Evolutionary conservation across 2,113 vertebrate genomes (phyloP).

Genomic region (Phoxinus phoxinus): DNA sequence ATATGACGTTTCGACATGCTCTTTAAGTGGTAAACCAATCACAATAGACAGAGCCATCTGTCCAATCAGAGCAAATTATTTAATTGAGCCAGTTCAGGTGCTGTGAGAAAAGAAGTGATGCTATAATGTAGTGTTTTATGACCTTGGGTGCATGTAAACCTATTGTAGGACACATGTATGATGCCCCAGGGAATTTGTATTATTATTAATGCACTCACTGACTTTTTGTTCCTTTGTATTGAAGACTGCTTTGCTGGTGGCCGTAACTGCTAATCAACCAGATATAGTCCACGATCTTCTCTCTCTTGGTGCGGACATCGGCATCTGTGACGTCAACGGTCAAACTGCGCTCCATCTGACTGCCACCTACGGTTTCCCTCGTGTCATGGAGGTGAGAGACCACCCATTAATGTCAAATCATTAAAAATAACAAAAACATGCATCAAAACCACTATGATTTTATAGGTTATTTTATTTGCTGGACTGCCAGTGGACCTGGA

Average conservation of each 20-base stretch:
- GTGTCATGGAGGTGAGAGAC: slow-evolving; percentile 79
- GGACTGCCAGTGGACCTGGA: slow-evolving; percentile 78
- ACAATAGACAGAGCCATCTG: too few relatives aligned
- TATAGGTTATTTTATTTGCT: slow-evolving; percentile 78
- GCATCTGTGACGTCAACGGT: slow-evolving; percentile 84
- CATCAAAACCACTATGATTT: slow-evolving; percentile 22
- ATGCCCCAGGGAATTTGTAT: neutral
- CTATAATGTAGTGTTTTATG: too few relatives aligned
- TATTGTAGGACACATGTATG: neutral
- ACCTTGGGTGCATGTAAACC: neutral
- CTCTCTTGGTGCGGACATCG: slow-evolving; percentile 81
- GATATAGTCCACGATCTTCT: slow-evolving; percentile 86
- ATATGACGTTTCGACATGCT: too few relatives aligned
- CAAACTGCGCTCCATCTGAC: slow-evolving; percentile 86
- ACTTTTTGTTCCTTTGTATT: slow-evolving; percentile 1
- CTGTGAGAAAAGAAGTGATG: too few relatives aligned
- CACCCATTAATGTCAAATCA: neutral
- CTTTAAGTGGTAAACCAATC: too few relatives aligned
- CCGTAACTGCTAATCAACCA: slow-evolving; percentile 86
- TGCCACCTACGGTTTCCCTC: slow-evolving; percentile 82
- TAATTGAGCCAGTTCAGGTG: too few relatives aligned
- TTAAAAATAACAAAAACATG: neutral
- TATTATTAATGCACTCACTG: neutral
- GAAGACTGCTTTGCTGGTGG: slow-evolving; percentile 88
- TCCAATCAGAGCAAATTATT: too few relatives aligned